A percentile compares a stretch with the other conserved stretches of the same genome.
These are phyloP conservation scores for Isichthys henryi DNA, from an alignment of 2,113 vertebrate species.

Conservation along the genomic window DNA sequence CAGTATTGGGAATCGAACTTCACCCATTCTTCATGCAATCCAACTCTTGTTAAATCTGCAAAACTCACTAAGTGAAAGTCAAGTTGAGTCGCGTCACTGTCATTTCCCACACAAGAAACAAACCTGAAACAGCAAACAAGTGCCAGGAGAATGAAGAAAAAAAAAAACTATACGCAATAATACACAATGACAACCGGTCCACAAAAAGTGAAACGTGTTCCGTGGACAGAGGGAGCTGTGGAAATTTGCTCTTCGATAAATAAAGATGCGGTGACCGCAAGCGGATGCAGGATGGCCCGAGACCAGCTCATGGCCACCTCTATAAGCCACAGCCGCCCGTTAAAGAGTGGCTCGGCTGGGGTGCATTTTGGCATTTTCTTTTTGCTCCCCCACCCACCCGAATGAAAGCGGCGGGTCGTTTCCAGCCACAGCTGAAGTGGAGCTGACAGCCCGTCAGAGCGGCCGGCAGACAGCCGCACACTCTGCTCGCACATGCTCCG, in stretches of 20 bases:
- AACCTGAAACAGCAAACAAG: background rate
- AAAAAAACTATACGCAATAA: background rate
- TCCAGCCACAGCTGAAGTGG: conserved; percentile 28
- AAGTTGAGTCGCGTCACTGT: background rate
- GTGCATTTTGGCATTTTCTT: background rate
- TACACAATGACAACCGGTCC: background rate
- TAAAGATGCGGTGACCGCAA: background rate
- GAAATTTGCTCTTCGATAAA: background rate
- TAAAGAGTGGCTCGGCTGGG: background rate
- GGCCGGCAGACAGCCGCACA: conserved; percentile 48
- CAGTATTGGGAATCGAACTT: background rate
- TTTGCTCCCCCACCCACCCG: background rate
- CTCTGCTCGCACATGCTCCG: conserved; percentile 56
- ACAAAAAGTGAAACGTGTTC: background rate
- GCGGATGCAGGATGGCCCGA: background rate
- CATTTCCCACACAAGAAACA: background rate
- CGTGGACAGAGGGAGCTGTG: background rate
- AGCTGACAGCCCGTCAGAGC: conserved; percentile 46
- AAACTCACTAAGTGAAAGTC: background rate
- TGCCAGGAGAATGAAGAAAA: background rate
- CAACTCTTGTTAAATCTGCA: background rate
- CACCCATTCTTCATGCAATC: background rate
- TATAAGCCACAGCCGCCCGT: background rate
- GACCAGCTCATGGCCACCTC: background rate
- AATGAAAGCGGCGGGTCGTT: conserved; percentile 8